Conservation (phyloP, 2,888 invertebrate genomes). For the Drepanosiphum platanoidis region DNA sequence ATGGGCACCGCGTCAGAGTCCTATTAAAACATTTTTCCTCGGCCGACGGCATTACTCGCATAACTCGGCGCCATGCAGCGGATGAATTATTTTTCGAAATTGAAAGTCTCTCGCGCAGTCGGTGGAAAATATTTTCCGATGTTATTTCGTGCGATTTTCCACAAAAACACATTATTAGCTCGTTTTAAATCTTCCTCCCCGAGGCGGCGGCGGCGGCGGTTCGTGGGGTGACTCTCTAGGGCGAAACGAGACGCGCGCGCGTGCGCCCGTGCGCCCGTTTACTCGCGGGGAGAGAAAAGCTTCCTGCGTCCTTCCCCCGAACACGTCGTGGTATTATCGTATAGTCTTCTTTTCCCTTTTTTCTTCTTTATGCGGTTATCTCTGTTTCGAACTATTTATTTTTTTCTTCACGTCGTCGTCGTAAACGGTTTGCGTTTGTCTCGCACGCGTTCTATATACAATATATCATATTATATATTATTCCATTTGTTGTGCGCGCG, state of each 20-base stretch:
- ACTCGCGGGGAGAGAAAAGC: not conserved
- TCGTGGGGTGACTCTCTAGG: not conserved
- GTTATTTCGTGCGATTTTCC: not conserved
- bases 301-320: too few species aligned
- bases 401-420: slow-evolving; percentile 37
- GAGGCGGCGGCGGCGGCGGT: not conserved
- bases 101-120: not conserved
- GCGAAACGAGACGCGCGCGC: not conserved
- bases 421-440: slow-evolving; percentile 39
- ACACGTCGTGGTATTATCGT: not conserved
- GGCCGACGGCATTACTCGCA: not conserved
- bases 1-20: not conserved
- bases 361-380: slow-evolving; percentile 12
- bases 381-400: not conserved
- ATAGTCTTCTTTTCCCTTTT: not conserved
- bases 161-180: not conserved
- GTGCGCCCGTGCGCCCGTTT: too few species aligned
- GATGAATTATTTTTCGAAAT: not conserved
- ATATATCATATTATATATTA: too few species aligned
- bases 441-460: not conserved
- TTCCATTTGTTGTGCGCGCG: slow-evolving; percentile 21
- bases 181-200: slow-evolving; percentile 5
- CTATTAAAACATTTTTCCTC: not conserved
- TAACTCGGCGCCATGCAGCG: not conserved
- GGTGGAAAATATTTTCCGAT: not conserved